Percentiles rank a stretch among this genome's conserved stretches.
phyloP scores from a whole-genome alignment of 1,140 invertebrate genomes.

The Drosophila busckii region DNA sequence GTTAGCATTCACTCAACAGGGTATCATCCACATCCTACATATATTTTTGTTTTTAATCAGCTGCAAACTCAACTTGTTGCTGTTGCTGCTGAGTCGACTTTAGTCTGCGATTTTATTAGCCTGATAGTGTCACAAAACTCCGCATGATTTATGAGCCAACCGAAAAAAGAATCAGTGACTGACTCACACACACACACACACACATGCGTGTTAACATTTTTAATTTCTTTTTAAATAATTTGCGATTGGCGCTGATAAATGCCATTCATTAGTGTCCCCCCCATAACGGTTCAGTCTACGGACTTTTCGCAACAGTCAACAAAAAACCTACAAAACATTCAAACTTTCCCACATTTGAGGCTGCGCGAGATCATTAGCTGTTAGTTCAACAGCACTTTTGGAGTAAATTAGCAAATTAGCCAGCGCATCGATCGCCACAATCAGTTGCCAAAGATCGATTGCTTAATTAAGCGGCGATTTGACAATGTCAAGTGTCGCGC shows the following conservation, averaged over 20 bases:
- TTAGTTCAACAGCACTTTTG: no score
- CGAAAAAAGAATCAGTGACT: slow-evolving; percentile 39
- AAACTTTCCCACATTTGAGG: slow-evolving; percentile 68
- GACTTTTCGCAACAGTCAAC: slow-evolving; percentile 22
- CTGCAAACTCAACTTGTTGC: neutral
- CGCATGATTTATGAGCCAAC: slow-evolving; percentile 71
- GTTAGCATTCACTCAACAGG: no score
- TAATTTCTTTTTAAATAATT: slow-evolving; percentile 67
- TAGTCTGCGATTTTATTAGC: slow-evolving; percentile 77
- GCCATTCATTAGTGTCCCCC: slow-evolving; percentile 67
- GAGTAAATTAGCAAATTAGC: slow-evolving; percentile 54
- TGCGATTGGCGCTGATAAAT: slow-evolving; percentile 54
- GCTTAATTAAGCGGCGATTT: slow-evolving; percentile 73
- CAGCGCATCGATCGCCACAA: slow-evolving; percentile 20
- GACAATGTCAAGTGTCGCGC: slow-evolving; percentile 72
- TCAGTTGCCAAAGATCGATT: slow-evolving; percentile 56
- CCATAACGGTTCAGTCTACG: slow-evolving; percentile 50
- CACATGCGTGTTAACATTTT: slow-evolving; percentile 30
- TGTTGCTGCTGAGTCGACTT: slow-evolving; percentile 19
- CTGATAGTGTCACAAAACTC: slow-evolving; percentile 75
- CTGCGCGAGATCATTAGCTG: no score
- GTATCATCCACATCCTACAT: neutral
- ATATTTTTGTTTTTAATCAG: slow-evolving; percentile 3
- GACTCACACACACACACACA: slow-evolving; percentile 12
- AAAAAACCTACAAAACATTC: slow-evolving; percentile 18